phyloP scores from a whole-genome alignment of 2,113 vertebrate species.

The Leptobrachium ailaonicum region DNA sequence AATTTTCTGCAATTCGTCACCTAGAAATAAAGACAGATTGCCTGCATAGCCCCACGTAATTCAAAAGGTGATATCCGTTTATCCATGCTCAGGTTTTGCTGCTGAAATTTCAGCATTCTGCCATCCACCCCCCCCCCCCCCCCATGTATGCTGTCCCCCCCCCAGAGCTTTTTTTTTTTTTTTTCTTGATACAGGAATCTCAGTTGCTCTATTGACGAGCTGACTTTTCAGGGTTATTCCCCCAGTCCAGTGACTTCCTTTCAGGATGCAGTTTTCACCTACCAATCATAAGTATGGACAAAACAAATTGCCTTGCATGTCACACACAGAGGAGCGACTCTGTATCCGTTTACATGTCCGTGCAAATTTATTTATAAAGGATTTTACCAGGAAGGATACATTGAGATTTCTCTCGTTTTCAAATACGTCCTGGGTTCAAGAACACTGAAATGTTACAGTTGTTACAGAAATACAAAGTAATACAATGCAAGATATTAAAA shows the following conservation, averaged over 20 bases:
- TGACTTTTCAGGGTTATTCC: neutral
- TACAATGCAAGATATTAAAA: too few species aligned
- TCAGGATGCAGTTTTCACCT: neutral
- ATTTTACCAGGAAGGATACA: too few species aligned
- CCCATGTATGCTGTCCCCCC: too few species aligned
- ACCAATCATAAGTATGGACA: too few species aligned
- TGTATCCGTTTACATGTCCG: too few species aligned
- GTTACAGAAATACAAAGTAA: too few species aligned
- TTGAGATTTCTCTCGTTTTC: too few species aligned
- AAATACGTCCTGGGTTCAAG: too few species aligned
- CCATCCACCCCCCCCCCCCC: neutral
- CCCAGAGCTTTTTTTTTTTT: neutral
- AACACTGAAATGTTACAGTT: too few species aligned
- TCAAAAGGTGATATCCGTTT: conserved; percentile 9
- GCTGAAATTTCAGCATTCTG: neutral
- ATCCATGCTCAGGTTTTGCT: neutral
- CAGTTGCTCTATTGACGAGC: neutral
- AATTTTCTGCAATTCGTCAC: conserved; percentile 32
- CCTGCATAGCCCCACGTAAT: conserved; percentile 7
- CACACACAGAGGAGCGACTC: too few species aligned
- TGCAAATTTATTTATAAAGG: too few species aligned
- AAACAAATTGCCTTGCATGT: too few species aligned
- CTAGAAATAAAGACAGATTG: conserved; percentile 31
- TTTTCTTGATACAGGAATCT: neutral
- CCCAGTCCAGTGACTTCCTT: neutral